A percentile compares a stretch with the other conserved stretches of the same genome.
Evolutionary conservation across 2,113 vertebrate species (phyloP).

Genomic region (Gymnocephalus cernua): DNA sequence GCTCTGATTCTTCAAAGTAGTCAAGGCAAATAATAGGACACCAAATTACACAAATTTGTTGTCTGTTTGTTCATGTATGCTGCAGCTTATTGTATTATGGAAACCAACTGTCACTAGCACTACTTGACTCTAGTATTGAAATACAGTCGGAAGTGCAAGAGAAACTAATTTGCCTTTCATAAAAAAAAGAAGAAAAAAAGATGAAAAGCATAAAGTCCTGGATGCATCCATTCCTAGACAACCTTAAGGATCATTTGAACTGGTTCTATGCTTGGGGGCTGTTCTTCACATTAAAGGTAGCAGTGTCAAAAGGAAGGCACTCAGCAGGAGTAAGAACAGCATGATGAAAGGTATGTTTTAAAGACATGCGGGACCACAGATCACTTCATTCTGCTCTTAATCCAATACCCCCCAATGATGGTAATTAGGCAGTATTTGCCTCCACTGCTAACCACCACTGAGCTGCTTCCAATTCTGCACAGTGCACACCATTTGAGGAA

Average conservation of each 20-base stretch:
- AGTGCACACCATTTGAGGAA: conserved; percentile 28
- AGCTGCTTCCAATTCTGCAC: conserved; percentile 38
- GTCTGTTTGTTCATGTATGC: not conserved
- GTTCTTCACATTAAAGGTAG: conserved; percentile 25
- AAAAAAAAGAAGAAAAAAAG: too few species aligned
- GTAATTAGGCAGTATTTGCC: conserved; percentile 47
- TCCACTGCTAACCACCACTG: conserved; percentile 25
- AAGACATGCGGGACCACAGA: conserved; percentile 25
- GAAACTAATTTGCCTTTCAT: not conserved
- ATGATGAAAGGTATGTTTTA: conserved; percentile 23
- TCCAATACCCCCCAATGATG: conserved; percentile 33
- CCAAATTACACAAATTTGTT: not conserved
- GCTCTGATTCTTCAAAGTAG: not conserved
- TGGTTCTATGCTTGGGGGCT: not conserved
- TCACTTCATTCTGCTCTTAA: conserved; percentile 27
- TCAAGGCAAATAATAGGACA: not conserved
- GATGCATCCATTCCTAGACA: not conserved
- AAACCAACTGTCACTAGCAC: not conserved
- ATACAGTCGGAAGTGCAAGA: not conserved
- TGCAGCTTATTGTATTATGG: not conserved
- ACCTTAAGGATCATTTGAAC: conserved; percentile 29
- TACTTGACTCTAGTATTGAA: not conserved
- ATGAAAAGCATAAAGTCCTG: not conserved
- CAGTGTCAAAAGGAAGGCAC: not conserved
- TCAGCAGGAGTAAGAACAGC: conserved; percentile 14